Base-by-base conservation (phyloP, 2,797 vertebrate species). In the Enteromius anoplus region DNA sequence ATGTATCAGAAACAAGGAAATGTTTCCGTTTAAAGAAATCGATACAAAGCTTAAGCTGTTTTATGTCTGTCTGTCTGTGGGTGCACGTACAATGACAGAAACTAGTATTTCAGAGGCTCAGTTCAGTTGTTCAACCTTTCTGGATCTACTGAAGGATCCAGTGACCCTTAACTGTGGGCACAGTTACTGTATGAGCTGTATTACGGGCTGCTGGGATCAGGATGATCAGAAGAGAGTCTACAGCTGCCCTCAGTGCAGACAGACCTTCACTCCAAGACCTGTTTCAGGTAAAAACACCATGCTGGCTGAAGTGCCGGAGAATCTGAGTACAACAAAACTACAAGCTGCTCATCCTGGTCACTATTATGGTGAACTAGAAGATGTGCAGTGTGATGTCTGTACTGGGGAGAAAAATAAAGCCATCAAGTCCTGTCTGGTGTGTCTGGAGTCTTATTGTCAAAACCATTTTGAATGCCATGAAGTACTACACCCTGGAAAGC, bases 181-280 rank as follows among this genome's bases (percentile, higher is more conserved):
- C 62, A 84, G 77, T 84, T 84, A 40, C 77, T 84, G 77, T 15
- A 73, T 73, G 77, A 32, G 1, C 23, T 81, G 72, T 64, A 80
- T 85, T 32, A 81, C 45, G 9, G 71, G 0, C 49, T 81, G 3
- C 79, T 85, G 84, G 84, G 78, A 85, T 81, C 78, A 53, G 53
- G 58, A 70, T 79, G 78, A 85, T 81, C 72, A 53, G 72, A 68
- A 71, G 65, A 1, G 49, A 37, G 72, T 77, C 72, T 77, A 81
- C 72, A 85, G 84, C 64, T 85, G 78, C 2, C 84, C 84, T 68
- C 62, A 69, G 40, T 81, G 84, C 84, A 81, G 78, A 81, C 69
- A 85, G 78, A 81, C 51, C 51, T 77, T 85, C 65, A 85, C 53
- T 76, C 29, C 78, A 55, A 85, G 78, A 75, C 78, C 78, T 71